Evolutionary conservation across 2,888 invertebrate genomes (phyloP), one percentile per base, ranked within the genome.

Genomic region (Synergus itoensis): DNA sequence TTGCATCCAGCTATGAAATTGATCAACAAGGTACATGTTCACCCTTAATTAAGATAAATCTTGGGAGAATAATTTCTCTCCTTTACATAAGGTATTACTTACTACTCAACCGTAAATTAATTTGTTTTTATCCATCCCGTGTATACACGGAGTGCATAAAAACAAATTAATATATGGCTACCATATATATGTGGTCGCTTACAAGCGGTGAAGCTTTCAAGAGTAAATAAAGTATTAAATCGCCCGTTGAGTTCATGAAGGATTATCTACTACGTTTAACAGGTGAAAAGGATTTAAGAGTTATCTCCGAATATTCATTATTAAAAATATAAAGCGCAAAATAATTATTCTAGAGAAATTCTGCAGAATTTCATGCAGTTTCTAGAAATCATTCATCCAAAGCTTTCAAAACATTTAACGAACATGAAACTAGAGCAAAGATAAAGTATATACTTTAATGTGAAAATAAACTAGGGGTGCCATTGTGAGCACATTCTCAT

Each of bases 1-100:
- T 21, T 67, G 67, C 28, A 45, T 7, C 11, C 12, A 43, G 7
- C 45, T 21, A 67, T 67, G 41, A 67, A 67, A 43, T 21, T 45
- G 45, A 67, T 67, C 18, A 67, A 45, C 43, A 67, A 28, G 65
- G 45, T 45, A 14, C 21, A 14, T 16, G 45, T 67, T 45, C 21
- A 43, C 21, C 45, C 21, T 43, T 67, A 67, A 67, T 67, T 67
- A 67, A 67, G 45, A 45, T 67, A 43, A 45, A 45, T 21, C 67
- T 67, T 43, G 67, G 43, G 43, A 28, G 43, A 67, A 67, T 67
- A 67, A 67, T 67, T 67, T 67, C 67, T 45, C 28, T 43, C 45
- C 45, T 18, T 67, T 28, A 45, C 67, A 45, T 21, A 28, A 45
- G 28, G 67, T 67, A 16, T 67, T 45, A 67, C 45, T 45, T n/a